A percentile compares a stretch with the other conserved stretches of the same genome.
phyloP scores from a whole-genome alignment of 2,113 vertebrate genomes.

The Scomber scombrus region DNA sequence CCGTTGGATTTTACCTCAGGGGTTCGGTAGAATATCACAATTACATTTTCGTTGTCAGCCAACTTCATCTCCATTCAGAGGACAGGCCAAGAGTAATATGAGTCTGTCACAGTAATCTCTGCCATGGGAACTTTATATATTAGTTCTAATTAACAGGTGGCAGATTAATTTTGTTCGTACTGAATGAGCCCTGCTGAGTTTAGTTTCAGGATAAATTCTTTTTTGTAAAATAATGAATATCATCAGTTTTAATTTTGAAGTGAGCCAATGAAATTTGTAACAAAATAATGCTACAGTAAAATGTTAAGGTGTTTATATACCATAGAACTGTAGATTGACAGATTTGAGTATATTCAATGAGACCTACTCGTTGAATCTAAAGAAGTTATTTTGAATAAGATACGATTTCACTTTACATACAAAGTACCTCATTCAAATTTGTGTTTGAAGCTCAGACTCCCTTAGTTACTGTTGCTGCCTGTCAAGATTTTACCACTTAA shows the following conservation, averaged over 20 bases:
- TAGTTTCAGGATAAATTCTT: constrained; percentile 12
- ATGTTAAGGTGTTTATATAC: constrained; percentile 4
- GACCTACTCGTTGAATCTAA: not conserved
- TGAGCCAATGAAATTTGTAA: not conserved
- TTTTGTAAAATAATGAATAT: not conserved
- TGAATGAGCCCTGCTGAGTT: constrained; percentile 17
- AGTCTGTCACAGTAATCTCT: constrained; percentile 63
- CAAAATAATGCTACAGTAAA: not conserved
- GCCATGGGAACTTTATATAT: constrained; percentile 57
- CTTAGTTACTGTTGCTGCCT: no score
- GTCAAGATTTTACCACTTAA: no score
- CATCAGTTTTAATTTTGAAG: constrained; percentile 9
- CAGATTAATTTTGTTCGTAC: constrained; percentile 51
- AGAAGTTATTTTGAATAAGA: no score
- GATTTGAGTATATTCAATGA: not conserved
- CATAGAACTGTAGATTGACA: not conserved
- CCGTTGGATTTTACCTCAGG: constrained; percentile 57
- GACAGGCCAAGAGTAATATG: constrained; percentile 49
- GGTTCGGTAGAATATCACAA: constrained; percentile 67
- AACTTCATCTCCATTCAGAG: constrained; percentile 59
- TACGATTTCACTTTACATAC: no score
- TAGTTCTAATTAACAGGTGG: constrained; percentile 64
- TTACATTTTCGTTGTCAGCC: constrained; percentile 58
- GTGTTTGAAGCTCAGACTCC: no score
- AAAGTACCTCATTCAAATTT: no score